These are phyloP conservation scores for Heliconius melpomene DNA, from an alignment of 1,140 invertebrate genomes.

Conservation along the genomic window DNA sequence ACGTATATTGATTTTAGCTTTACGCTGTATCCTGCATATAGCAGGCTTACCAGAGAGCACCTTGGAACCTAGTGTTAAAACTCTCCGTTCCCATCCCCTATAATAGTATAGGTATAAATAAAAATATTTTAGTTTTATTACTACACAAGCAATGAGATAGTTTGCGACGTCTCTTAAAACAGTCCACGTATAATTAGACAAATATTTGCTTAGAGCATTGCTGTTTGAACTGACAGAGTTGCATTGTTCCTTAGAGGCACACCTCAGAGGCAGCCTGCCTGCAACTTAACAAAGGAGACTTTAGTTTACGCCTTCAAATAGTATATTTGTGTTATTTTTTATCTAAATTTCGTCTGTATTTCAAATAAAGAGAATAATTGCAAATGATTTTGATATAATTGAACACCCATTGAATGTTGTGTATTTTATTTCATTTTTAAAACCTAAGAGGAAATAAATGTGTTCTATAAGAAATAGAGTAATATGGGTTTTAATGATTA, in stretches of 20 bases:
- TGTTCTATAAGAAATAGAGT: background rate
- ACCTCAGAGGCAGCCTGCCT: background rate
- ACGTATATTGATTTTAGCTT: no score
- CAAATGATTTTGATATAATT: no score
- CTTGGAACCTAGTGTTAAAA: no score
- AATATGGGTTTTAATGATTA: background rate
- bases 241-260: background rate
- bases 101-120: no score
- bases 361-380: no score
- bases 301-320: background rate
- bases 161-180: constrained; percentile 4
- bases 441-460: background rate
- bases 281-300: background rate
- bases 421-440: no score
- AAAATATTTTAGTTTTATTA: background rate
- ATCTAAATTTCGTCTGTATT: no score
- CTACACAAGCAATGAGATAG: background rate
- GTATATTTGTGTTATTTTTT: background rate
- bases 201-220: constrained; percentile 19
- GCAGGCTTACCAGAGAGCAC: no score
- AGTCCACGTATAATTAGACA: constrained; percentile 19
- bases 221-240: constrained; percentile 1
- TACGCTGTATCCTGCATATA: no score
- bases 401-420: no score
- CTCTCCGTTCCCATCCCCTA: no score